phyloP scores from a whole-genome alignment of 2,888 invertebrate genomes.

The Miltochrista miniata region DNA sequence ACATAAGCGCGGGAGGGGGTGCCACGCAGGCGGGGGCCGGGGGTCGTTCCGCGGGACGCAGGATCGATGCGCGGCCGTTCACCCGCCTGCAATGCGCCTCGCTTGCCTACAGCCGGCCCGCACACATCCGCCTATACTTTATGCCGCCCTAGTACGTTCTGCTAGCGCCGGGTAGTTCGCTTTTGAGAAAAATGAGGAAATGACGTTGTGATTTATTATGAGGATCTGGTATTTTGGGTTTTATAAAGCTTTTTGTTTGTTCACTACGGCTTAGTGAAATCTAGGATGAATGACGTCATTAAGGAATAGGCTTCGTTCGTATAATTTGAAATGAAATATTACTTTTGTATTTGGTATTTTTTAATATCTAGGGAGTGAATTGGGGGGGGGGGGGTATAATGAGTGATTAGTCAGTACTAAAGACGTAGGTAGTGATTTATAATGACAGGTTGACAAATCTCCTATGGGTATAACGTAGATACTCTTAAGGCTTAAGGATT shows the following conservation, averaged over 20 bases:
- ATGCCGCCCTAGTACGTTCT: constrained; percentile 67
- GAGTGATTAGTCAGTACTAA: too few relatives aligned
- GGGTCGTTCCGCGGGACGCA: constrained; percentile 40
- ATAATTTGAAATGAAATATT: too few relatives aligned
- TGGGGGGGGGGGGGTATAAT: too few relatives aligned
- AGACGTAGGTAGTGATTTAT: too few relatives aligned
- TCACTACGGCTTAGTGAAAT: background rate
- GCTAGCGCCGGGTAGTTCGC: constrained; percentile 41
- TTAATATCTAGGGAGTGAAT: too few relatives aligned
- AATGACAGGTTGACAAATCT: too few relatives aligned
- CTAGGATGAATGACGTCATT: too few relatives aligned
- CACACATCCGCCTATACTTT: constrained; percentile 52
- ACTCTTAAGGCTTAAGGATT: too few relatives aligned
- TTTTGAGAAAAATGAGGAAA: constrained; percentile 34
- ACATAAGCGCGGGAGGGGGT: constrained; percentile 66
- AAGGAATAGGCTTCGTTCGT: too few relatives aligned
- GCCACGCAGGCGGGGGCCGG: constrained; percentile 64
- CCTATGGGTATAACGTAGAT: too few relatives aligned
- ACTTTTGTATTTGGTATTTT: too few relatives aligned
- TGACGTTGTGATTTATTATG: constrained; percentile 24
- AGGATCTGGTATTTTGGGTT: constrained; percentile 11
- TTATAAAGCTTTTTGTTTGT: background rate
- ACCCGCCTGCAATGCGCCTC: constrained; percentile 82
- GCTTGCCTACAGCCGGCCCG: constrained; percentile 41
- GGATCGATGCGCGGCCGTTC: constrained; percentile 82